These are phyloP conservation scores for Paralichthys olivaceus DNA, from an alignment of 2,113 vertebrate species.

Conservation along the genomic window DNA sequence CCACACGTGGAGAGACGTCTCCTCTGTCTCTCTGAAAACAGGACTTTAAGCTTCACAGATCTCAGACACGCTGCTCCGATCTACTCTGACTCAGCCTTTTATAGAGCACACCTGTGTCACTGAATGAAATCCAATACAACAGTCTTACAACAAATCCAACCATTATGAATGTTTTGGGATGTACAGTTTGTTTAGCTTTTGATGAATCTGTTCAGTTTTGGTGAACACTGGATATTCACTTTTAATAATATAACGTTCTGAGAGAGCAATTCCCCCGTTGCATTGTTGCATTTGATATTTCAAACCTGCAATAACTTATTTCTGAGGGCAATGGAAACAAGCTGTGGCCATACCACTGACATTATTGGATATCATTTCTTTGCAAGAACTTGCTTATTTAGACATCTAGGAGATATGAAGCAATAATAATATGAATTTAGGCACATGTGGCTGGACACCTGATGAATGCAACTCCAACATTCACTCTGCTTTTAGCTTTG, in stretches of 20 bases:
- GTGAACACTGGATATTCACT: neutral
- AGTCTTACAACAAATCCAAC: neutral
- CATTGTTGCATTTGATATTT: neutral
- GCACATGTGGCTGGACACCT: neutral
- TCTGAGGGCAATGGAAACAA: neutral
- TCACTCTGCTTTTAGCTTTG: neutral
- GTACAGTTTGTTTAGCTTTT: neutral
- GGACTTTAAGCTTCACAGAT: conserved; percentile 22
- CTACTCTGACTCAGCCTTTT: neutral
- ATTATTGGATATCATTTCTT: neutral
- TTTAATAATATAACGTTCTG: neutral
- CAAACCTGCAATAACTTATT: neutral
- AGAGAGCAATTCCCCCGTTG: neutral
- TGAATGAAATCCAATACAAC: neutral
- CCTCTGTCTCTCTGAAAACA: neutral
- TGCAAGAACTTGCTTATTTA: neutral
- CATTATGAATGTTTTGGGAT: neutral
- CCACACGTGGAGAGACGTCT: conserved; percentile 13
- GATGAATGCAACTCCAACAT: neutral
- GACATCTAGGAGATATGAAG: neutral
- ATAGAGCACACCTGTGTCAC: neutral
- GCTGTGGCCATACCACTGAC: neutral
- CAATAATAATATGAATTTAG: neutral
- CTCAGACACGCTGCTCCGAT: neutral
- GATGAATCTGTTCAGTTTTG: neutral